These are phyloP conservation scores for Nymphalis polychloros DNA, from an alignment of 2,888 invertebrate genomes.

Conservation along the genomic window DNA sequence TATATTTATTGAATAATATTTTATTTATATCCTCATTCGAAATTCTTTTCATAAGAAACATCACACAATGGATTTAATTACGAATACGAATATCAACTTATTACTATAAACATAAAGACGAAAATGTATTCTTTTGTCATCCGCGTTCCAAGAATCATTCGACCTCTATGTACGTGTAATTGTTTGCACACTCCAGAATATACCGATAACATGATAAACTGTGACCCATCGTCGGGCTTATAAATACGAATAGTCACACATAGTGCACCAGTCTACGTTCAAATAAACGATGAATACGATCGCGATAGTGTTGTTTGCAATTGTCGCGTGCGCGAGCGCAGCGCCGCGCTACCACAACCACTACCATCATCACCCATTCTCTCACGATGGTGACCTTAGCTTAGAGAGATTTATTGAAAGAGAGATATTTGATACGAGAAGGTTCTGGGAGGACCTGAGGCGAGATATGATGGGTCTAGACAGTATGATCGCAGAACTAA, in stretches of 20 bases:
- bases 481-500: conserved; percentile 51
- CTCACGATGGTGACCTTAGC: conserved; percentile 28
- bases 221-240: conserved; percentile 49
- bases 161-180: conserved; percentile 21
- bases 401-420: conserved; percentile 48
- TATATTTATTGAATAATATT: neutral
- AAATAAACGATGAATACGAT: neutral
- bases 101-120: conserved; percentile 1
- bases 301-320: neutral
- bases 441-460: conserved; percentile 58
- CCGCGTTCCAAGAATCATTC: conserved; percentile 10
- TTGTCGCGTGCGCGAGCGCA: conserved; percentile 1
- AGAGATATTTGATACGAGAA: conserved; percentile 58
- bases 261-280: neutral
- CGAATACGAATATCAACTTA: conserved; percentile 1
- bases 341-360: conserved; percentile 29
- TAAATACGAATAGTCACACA: conserved; percentile 42
- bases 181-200: conserved; percentile 50
- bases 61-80: neutral
- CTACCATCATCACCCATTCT: neutral
- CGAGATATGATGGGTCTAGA: conserved; percentile 57
- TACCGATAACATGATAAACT: conserved; percentile 58
- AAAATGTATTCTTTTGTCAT: neutral
- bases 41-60: neutral
- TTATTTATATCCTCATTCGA: neutral